Conservation (phyloP, 2,888 invertebrate genomes). For the Harpalus rufipes region DNA sequence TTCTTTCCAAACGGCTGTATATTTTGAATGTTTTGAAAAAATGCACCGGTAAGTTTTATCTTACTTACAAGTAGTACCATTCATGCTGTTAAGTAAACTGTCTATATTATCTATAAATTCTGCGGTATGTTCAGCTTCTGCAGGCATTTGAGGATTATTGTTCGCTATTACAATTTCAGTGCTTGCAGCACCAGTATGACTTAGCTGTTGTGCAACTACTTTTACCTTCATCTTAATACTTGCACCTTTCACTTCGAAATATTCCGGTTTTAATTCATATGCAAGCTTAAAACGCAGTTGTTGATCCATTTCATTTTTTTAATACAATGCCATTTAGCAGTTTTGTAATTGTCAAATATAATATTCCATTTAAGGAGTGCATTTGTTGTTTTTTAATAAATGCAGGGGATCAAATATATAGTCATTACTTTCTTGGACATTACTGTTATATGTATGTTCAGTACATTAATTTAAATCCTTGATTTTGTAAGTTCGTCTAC, state of each 20-base stretch:
- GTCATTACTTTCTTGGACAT: neutral
- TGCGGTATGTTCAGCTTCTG: neutral
- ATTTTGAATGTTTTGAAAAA: neutral
- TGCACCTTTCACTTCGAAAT: neutral
- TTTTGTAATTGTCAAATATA: neutral
- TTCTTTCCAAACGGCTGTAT: too few relatives aligned
- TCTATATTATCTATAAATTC: neutral
- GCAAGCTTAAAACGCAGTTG: neutral
- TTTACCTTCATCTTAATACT: too few relatives aligned
- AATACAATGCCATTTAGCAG: conserved; percentile 4
- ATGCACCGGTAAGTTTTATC: neutral
- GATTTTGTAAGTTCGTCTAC: too few relatives aligned
- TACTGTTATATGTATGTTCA: too few relatives aligned
- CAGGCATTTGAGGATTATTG: neutral
- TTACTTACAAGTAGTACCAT: neutral
- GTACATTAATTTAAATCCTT: too few relatives aligned
- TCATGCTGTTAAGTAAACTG: conserved; percentile 3
- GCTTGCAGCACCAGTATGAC: too few relatives aligned
- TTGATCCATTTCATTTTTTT: neutral
- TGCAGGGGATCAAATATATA: neutral
- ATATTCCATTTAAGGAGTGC: too few relatives aligned
- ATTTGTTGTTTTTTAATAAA: too few relatives aligned
- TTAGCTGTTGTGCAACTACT: too few relatives aligned
- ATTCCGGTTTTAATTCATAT: neutral
- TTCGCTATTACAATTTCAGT: neutral